Evolutionary conservation across 2,797 vertebrate species (phyloP), one percentile per base, ranked within the genome.

Genomic region (Octomys mimax): DNA sequence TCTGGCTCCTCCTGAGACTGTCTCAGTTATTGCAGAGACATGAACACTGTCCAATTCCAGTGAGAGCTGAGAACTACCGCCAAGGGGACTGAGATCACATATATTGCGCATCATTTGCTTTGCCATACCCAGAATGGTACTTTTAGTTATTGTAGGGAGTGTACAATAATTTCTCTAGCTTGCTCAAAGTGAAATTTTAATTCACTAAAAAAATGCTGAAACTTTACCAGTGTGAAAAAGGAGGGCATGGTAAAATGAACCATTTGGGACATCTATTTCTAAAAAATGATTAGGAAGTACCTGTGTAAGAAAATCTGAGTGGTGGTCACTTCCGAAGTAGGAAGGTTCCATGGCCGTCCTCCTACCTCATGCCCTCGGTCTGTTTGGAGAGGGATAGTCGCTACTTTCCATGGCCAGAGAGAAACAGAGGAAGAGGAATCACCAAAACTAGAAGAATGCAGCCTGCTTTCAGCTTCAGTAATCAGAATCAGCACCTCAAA

Each of bases 401-500:
- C 46, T 36, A 39, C 88, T 93, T 94, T 89, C 49, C 77, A 9
- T 49, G 57, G 22, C 54, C 70, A 26, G 66, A 87, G 21, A 59
- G 59, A 91, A 92, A 49, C n/a, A 39, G 8, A 39, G 62, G 28
- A 91, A 80, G 75, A 91, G n/a, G 77, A 62, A 59, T 75, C 75
- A 59, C 78, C 33, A 46, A 78, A 10, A 68, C 22, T 68, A 91
- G 62, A 39, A 88, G 75, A 68, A 95, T 4, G 10, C 54, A 83
- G 83, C 31, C 70, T 36, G 91, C 86, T 93, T 83, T 83, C 75
- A 89, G 92, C 80, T 92, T 92, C 39, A 42, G 75, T 75, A 85
- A 89, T 92, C 86, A 95, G 83, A 95, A 89, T 87, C 84, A 78
- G 73, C 85, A 81, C 89, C 73, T 96, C 92, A 61, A 87, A 93